Conservation (phyloP, 2,113 vertebrate species). For the Trachemys scripta region DNA sequence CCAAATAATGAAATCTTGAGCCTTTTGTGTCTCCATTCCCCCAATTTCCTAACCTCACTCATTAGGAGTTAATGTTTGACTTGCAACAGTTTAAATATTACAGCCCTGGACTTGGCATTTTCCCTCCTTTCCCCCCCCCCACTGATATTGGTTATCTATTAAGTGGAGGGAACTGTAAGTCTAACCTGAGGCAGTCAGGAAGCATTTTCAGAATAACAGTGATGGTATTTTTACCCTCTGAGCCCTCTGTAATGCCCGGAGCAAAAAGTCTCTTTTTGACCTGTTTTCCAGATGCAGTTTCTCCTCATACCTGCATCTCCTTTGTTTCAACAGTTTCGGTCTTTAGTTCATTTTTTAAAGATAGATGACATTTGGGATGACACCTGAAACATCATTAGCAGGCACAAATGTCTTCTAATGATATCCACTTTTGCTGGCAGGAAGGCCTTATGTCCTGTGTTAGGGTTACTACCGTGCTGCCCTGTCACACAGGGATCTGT, state of each 20-base stretch:
- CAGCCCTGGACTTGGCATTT: background rate
- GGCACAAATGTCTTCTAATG: too few relatives aligned
- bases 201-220: background rate
- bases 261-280: background rate
- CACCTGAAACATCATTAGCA: background rate
- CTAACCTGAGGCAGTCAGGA: background rate
- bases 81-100: background rate
- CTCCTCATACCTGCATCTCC: background rate
- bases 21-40: background rate
- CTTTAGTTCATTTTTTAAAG: background rate
- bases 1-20: background rate
- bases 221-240: background rate
- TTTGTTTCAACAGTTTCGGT: background rate
- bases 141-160: background rate
- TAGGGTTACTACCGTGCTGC: background rate
- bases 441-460: background rate
- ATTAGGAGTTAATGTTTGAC: background rate
- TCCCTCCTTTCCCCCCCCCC: too few relatives aligned
- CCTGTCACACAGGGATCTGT: background rate
- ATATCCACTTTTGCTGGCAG: background rate
- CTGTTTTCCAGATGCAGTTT: background rate
- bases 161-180: background rate
- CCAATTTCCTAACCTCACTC: background rate
- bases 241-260: background rate
- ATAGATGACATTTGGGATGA: background rate